phyloP scores from a whole-genome alignment of 2,888 invertebrate species.

The Cantharis rufa region DNA sequence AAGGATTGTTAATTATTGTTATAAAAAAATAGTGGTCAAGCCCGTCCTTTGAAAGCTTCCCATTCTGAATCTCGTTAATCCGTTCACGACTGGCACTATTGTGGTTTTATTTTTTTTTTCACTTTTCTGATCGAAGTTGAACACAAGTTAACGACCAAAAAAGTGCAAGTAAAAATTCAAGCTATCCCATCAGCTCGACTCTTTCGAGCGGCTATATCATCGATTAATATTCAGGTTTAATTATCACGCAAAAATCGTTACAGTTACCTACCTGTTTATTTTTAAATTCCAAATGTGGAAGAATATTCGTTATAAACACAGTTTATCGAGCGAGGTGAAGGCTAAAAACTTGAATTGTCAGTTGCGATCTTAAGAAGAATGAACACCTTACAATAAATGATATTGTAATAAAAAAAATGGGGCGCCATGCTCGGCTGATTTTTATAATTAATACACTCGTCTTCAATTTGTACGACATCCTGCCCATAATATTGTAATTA shows the following conservation, averaged over 20 bases:
- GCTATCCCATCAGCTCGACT: not conserved
- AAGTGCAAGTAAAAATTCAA: not conserved
- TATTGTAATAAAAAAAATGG: not conserved
- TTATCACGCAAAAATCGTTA: not conserved
- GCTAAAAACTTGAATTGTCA: not conserved
- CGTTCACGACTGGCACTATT: too few relatives aligned
- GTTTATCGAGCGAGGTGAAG: not conserved
- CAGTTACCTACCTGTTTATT: not conserved
- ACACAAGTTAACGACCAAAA: not conserved
- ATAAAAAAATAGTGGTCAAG: too few relatives aligned
- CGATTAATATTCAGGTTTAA: not conserved
- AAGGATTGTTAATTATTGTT: too few relatives aligned
- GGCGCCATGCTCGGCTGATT: constrained; percentile 5
- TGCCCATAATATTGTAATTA: not conserved
- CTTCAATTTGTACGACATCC: constrained; percentile 9
- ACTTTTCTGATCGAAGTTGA: not conserved
- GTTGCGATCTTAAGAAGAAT: not conserved
- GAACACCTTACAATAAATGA: not conserved
- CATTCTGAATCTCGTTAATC: too few relatives aligned
- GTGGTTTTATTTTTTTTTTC: not conserved
- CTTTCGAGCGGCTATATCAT: not conserved
- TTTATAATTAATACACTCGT: constrained; percentile 2
- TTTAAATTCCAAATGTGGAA: not conserved
- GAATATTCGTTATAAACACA: not conserved
- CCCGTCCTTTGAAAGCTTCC: too few relatives aligned